Evolutionary conservation across 92 coral and sea anemone genomes (phyloP), one percentile per base, ranked within the genome.

Genomic region (Phenganax marumi): DNA sequence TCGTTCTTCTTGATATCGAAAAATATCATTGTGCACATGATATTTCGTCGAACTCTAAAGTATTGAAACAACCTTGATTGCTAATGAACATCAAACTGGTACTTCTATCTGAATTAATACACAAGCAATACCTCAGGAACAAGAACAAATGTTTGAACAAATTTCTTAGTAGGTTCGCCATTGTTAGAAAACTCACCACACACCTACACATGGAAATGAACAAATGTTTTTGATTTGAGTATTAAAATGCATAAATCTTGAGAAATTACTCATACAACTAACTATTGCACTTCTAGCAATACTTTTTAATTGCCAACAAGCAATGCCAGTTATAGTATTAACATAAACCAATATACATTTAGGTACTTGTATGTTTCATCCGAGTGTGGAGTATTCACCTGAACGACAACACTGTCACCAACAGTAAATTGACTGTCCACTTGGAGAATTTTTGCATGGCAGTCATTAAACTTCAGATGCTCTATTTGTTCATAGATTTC

Each of bases 361-460:
- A n/a, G n/a, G n/a, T n/a, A n/a, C n/a, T n/a, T n/a, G n/a, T n/a
- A n/a, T n/a, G n/a, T n/a, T n/a, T n/a, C n/a, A n/a, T n/a, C n/a
- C n/a, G n/a, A n/a, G n/a, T 33, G 43, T 33, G 5, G 43, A 18
- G 70, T 24, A 12, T 61, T 12, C 23, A 90, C 93, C 91, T 93
- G 97, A 19, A 94, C 98, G 0, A 94, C 98, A 73, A 94, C 98
- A 22, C 97, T 92, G 51, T 89, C 92, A 47, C 90, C 90, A 19
- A 94, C 89, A 80, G 98, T 94, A 70, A 97, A 88, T 89, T 94
- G 97, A 63, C 98, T 94, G 89, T 94, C 98, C 22, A 94, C 98
- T 69, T 94, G 98, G 55, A 97, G 80, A 73, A 94, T 94, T 86
- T 94, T 94, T 26, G 98, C 93, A 77, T 89, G 98, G 84, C 98